These are phyloP conservation scores for Tachycineta bicolor DNA, from an alignment of 2,113 vertebrate species.

Conservation along the genomic window DNA sequence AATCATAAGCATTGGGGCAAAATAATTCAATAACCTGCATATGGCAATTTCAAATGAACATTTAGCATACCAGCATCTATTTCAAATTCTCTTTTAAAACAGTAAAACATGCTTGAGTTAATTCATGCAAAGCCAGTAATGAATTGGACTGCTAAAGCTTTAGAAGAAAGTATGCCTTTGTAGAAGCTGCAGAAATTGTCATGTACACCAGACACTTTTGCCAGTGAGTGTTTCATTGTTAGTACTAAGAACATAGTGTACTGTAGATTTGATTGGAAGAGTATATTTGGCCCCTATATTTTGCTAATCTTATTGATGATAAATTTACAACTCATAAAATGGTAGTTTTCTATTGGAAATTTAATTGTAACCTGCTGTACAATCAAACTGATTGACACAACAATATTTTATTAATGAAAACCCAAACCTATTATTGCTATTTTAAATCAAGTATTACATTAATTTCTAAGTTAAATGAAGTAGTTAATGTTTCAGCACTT, in stretches of 20 bases:
- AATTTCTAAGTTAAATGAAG: constrained; percentile 61
- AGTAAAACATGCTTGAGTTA: constrained; percentile 33
- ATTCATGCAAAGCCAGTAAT: constrained; percentile 66
- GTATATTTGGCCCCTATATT: constrained; percentile 38
- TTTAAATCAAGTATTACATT: constrained; percentile 67
- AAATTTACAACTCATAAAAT: constrained; percentile 63
- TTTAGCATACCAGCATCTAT: constrained; percentile 22
- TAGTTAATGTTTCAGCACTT: constrained; percentile 75
- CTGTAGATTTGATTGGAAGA: constrained; percentile 50
- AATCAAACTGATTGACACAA: constrained; percentile 38
- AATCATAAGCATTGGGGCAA: constrained; percentile 41
- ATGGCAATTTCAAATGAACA: constrained; percentile 13
- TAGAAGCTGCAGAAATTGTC: constrained; percentile 39
- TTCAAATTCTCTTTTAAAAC: constrained; percentile 47
- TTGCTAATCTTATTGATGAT: constrained; percentile 51
- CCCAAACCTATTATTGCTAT: constrained; percentile 9
- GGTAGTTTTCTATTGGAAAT: constrained; percentile 63
- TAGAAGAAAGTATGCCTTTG: constrained; percentile 41
- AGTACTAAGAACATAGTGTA: constrained; percentile 28
- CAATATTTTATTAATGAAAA: constrained; percentile 60
- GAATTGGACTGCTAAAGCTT: constrained; percentile 49
- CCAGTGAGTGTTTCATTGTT: constrained; percentile 13
- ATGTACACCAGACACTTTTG: constrained; percentile 14
- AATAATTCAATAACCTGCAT: constrained; percentile 41
- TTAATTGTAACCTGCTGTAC: constrained; percentile 73